These are phyloP conservation scores for Ploceus nigricollis DNA, from an alignment of 2,113 vertebrate species.

Conservation along the genomic window DNA sequence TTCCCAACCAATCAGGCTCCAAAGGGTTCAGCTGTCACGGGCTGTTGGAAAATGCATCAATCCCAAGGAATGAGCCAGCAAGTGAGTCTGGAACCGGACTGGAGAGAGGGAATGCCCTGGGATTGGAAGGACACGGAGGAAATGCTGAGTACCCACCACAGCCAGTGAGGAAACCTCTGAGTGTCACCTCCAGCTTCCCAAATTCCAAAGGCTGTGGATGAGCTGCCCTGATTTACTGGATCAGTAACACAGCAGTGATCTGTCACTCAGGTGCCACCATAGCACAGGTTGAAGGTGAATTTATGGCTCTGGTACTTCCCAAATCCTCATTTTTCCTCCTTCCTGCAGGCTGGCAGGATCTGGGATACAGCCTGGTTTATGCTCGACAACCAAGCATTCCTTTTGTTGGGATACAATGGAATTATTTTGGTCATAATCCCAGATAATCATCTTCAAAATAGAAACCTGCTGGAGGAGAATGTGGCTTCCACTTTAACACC, in stretches of 20 bases:
- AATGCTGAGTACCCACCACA: not conserved
- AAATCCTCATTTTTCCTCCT: not conserved
- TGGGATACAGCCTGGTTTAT: not conserved
- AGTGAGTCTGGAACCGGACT: not conserved
- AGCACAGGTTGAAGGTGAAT: not conserved
- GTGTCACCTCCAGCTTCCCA: not conserved
- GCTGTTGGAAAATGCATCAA: not conserved
- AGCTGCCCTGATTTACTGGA: not conserved
- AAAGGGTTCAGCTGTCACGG: not conserved
- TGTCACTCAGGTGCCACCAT: not conserved
- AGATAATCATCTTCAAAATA: not conserved
- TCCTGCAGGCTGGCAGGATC: fast-evolving
- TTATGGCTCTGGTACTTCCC: not conserved
- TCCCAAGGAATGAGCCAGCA: not conserved
- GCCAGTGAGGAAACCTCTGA: not conserved
- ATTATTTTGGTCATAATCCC: not conserved
- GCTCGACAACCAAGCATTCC: not conserved
- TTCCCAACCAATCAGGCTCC: not conserved
- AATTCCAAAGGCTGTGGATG: not conserved
- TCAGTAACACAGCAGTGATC: not conserved
- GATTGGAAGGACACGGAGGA: not conserved
- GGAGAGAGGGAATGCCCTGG: not conserved
- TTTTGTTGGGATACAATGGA: not conserved
- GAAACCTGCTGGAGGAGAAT: not conserved
- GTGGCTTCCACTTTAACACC: not conserved